Evolutionary conservation across 2,888 invertebrate genomes (phyloP).

Genomic region (Catocala sponsa): DNA sequence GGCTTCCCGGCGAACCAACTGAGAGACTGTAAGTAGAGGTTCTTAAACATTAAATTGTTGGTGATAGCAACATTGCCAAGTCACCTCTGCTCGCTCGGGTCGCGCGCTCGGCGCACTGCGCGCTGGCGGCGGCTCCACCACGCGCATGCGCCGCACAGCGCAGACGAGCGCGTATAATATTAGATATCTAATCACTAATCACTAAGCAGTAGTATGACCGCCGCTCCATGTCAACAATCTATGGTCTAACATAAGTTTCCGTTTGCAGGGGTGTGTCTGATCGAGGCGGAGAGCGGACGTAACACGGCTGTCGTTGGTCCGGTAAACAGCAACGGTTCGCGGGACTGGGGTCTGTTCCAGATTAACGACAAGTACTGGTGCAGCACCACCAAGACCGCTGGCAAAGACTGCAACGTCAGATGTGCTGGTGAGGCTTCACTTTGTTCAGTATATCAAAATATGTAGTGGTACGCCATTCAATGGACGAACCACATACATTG

Average conservation of each 20-base stretch:
- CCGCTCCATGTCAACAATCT: no score
- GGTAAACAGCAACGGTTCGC: slow-evolving; percentile 81
- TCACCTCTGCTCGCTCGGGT: no score
- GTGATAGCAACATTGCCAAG: no score
- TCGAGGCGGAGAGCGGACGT: slow-evolving; percentile 82
- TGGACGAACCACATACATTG: no score
- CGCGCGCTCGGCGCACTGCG: no score
- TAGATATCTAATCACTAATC: no score
- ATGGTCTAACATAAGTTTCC: no score
- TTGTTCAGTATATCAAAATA: neutral
- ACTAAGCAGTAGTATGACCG: no score
- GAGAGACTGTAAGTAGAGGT: slow-evolving; percentile 21
- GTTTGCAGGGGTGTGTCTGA: slow-evolving; percentile 82
- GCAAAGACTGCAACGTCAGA: slow-evolving; percentile 74
- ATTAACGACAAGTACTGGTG: slow-evolving; percentile 83
- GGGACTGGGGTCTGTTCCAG: slow-evolving; percentile 85
- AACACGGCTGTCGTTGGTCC: slow-evolving; percentile 75
- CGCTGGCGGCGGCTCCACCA: no score
- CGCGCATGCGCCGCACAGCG: no score
- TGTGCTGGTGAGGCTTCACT: slow-evolving; percentile 56
- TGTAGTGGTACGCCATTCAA: no score
- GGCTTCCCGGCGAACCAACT: slow-evolving; percentile 38
- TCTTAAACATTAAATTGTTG: neutral
- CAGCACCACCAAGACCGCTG: slow-evolving; percentile 61
- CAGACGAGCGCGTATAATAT: no score